A percentile compares a stretch with the other conserved stretches of the same genome.
phyloP scores from a whole-genome alignment of 2,888 invertebrate genomes.

The Resseliella maxima region DNA sequence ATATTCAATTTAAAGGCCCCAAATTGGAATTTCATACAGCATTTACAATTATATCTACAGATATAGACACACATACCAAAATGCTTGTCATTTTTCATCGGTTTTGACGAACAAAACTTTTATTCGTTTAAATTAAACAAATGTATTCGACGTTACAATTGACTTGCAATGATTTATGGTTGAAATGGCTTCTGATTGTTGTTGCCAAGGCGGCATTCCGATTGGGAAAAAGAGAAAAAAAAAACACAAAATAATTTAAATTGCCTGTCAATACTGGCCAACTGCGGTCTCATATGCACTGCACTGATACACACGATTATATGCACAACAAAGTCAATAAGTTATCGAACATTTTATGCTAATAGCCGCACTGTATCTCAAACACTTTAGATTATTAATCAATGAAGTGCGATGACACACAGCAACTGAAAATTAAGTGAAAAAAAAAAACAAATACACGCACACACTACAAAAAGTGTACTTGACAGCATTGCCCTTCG shows the following conservation, averaged over 20 bases:
- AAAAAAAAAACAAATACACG: no score
- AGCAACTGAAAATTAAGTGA: no score
- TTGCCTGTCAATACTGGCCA: not conserved
- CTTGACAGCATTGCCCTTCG: no score
- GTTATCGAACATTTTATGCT: not conserved
- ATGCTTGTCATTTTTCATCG: not conserved
- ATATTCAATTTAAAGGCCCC: not conserved
- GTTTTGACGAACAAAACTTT: not conserved
- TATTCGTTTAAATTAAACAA: not conserved
- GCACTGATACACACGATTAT: no score
- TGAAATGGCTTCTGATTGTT: not conserved
- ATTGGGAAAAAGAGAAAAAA: not conserved
- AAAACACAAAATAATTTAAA: no score
- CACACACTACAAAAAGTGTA: no score
- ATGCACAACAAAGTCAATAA: not conserved
- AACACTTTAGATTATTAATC: not conserved
- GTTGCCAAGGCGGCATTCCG: not conserved
- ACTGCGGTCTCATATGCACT: not conserved
- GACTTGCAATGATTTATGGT: not conserved
- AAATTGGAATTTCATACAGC: constrained; percentile 6
- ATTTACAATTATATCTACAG: no score
- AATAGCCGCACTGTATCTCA: not conserved
- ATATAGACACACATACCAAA: not conserved
- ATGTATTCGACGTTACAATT: not conserved
- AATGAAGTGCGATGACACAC: not conserved